These are phyloP conservation scores for Catocala sponsa DNA, from an alignment of 2,888 invertebrate species.

Conservation along the genomic window DNA sequence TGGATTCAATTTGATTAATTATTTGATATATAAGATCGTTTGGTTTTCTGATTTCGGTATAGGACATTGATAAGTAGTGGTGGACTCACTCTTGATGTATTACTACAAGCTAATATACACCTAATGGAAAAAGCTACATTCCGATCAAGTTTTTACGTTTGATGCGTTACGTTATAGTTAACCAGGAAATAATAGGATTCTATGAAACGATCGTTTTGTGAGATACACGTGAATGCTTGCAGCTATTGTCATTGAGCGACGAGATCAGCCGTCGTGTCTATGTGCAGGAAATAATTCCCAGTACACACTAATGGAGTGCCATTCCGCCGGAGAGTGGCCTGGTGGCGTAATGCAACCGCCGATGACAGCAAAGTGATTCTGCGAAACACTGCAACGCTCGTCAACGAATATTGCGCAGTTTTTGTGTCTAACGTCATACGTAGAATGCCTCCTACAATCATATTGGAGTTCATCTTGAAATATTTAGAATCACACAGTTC, in stretches of 20 bases:
- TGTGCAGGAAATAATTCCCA: slow-evolving; percentile 70
- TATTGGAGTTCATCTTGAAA: slow-evolving; percentile 49
- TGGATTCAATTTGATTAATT: too few relatives aligned
- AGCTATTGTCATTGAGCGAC: slow-evolving; percentile 46
- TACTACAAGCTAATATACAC: slow-evolving; percentile 7
- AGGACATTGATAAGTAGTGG: not conserved
- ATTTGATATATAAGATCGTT: too few relatives aligned
- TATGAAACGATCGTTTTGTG: slow-evolving; percentile 42
- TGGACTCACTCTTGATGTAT: not conserved
- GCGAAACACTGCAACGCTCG: slow-evolving; percentile 69
- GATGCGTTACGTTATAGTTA: slow-evolving; percentile 20
- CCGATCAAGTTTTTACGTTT: slow-evolving; percentile 10
- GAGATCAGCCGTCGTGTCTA: slow-evolving; percentile 59
- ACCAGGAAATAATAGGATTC: slow-evolving; percentile 39
- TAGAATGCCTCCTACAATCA: slow-evolving; percentile 27
- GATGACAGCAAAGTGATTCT: slow-evolving; percentile 71
- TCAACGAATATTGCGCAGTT: slow-evolving; percentile 57
- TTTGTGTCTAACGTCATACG: slow-evolving; percentile 20
- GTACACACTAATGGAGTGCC: slow-evolving; percentile 70
- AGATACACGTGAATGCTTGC: slow-evolving; percentile 30
- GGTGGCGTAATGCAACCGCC: slow-evolving; percentile 71
- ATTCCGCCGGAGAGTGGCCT: slow-evolving; percentile 57
- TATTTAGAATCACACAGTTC: slow-evolving; percentile 61
- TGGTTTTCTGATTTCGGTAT: not conserved
- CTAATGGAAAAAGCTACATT: slow-evolving; percentile 28